Base-by-base conservation (phyloP, 2,797 vertebrate species). In the Sebastes miniatus region DNA sequence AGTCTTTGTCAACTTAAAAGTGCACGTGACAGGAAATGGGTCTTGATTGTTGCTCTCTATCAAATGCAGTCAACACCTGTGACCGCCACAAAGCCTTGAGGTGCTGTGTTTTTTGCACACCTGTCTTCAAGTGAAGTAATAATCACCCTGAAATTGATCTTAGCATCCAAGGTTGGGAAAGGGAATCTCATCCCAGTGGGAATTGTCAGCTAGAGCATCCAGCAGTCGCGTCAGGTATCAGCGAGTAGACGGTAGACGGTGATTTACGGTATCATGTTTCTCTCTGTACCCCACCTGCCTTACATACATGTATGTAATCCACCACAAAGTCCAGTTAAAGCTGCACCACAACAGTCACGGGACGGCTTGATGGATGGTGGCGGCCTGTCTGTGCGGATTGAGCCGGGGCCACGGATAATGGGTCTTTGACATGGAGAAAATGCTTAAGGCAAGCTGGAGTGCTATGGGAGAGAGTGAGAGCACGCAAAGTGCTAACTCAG, bases 111-210 rank as follows among this genome's bases (percentile, higher is more conserved):
- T 68, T 13, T 36, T 52, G 12, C 50, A 31, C 69, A 16, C 31
- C 31, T 67, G 16, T 22, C 5, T 54, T 25, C 20, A 69, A 77
- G 67, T 69, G 27, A 25, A 62, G 72, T 62, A 54, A 81, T 52
- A 52, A 52, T 52, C 50, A 8, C 64, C 31, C 20, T 68, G 74
- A 85, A 89, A 84, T 36, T 12, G 69, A 85, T 84, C 84, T 59
- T 12, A 25, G 65, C 71, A 43, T 31, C n/a, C 58, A 31, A 73
- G 36, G 69, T 57, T 73, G 57, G 57, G 16, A 81, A 74, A 66
- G 29, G 72, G 81, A 80, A 79, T 76, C 25, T 74, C 76, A 86
- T 84, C 77, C 82, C 73, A 83, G 80, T 90, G 88, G 85, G 81
- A 90, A 82, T 88, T 77, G 43, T 64, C 4, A 20, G 18, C 50